Evolutionary conservation across 2,888 invertebrate species (phyloP).

Genomic region (Melanchra persicariae): DNA sequence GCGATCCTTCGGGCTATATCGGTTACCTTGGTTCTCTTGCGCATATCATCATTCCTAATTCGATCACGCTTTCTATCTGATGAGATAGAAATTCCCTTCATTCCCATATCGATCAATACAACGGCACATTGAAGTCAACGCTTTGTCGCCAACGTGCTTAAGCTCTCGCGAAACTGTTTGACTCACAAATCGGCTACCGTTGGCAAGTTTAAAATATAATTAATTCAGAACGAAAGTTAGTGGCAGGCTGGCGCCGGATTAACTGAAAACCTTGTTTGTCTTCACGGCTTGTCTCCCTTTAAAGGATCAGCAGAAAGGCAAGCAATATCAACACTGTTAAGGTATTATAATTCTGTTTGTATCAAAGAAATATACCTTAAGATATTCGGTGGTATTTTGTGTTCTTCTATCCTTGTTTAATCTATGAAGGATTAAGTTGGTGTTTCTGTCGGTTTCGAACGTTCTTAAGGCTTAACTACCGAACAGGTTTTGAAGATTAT

Average conservation of each 20-base stretch:
- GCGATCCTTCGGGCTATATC: no score
- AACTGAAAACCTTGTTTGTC: conserved; percentile 51
- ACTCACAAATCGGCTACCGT: conserved; percentile 55
- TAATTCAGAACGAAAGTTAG: conserved; percentile 56
- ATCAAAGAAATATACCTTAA: conserved; percentile 4
- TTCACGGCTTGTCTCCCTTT: conserved; percentile 24
- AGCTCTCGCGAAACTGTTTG: conserved; percentile 42
- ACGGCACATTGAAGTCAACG: conserved; percentile 10
- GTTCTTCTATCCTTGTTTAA: not conserved
- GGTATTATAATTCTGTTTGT: conserved; percentile 31
- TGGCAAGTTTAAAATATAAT: conserved; percentile 60
- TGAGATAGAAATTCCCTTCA: not conserved
- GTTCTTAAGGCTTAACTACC: not conserved
- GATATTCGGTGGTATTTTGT: conserved; percentile 13
- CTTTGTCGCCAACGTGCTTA: conserved; percentile 17
- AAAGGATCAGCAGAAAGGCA: conserved; percentile 24
- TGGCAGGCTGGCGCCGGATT: conserved; percentile 44
- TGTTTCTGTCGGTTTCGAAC: not conserved
- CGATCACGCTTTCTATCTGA: no score
- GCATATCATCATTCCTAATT: no score
- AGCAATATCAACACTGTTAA: conserved; percentile 7
- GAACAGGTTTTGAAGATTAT: not conserved
- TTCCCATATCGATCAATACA: conserved; percentile 6
- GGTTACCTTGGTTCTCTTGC: no score
- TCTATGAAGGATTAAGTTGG: not conserved